Base-by-base conservation (phyloP, 2,888 invertebrate genomes). In the Hydrotaea diabolus region DNA sequence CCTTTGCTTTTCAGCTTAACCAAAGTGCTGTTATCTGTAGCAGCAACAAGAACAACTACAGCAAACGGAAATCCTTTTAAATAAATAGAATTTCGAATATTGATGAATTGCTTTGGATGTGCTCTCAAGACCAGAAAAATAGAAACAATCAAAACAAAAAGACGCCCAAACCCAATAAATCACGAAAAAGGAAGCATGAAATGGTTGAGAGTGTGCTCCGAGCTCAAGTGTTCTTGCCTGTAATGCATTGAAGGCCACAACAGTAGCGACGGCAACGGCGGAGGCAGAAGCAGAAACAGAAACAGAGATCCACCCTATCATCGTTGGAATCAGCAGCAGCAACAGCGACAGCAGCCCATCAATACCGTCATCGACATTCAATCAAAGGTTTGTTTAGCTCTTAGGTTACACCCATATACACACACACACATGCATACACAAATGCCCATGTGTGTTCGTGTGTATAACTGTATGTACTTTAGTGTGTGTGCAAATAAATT, bases 371-470 rank as follows among this genome's bases (percentile, higher is more conserved):
- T 57, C 73, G 15, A 59, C 43, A n/a, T 73, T 73, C 23, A 59
- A 73, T 57, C 57, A 73, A 73, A 73, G 73, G 73, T 73, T 73
- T 57, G 73, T 69, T 69, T 69, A 69, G 46, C 46, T 43, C 23
- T 46, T 46, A 21, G 66, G 17, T 39, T 66, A 43, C 31, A 39
- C 13, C 39, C 1, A 39, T 9, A 39, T 11, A 39, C 39, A 39
- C 39, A 39, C 13, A 8, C 39, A 39, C 39, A 8, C 39, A 39
- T 39, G 9, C 13, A 39, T n/a, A n/a, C n/a, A n/a, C n/a, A n/a
- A n/a, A n/a, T n/a, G n/a, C n/a, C n/a, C n/a, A n/a, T n/a, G n/a
- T n/a, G n/a, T n/a, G n/a, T n/a, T n/a, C 1, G 39, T 39, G 13
- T 39, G n/a, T n/a, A n/a, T n/a, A n/a, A n/a, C n/a, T n/a, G n/a